Base-by-base conservation (phyloP, 2,888 invertebrate species). In the Heliconius aoede region DNA sequence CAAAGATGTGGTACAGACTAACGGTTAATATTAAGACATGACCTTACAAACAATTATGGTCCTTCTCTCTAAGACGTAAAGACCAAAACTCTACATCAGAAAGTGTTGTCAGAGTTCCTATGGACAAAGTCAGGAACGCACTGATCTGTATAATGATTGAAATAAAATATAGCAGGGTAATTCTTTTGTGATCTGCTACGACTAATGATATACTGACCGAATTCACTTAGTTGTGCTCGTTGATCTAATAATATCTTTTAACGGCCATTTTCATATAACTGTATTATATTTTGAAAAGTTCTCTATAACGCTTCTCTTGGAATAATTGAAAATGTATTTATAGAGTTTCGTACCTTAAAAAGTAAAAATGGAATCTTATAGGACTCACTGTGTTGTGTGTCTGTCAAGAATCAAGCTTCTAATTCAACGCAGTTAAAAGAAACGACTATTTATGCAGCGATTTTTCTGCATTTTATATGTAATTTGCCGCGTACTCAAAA, bases 1-100 rank as follows among this genome's bases (percentile, higher is more conserved):
- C 83, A 84, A 84, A 83, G 83, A 82, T 81, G 73, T 69, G 74
- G 69, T 73, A 58, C 36, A 40, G 64, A 46, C 21, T 61, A 51
- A 67, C 61, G 46, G 26, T 15, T 36, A n/a, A 65, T 71, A 40
- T 24, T 36, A 51, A 26, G 21, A 28, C 40, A 32, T 18, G 28
- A 13, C 18, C 1, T 13, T 46, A 3, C 28, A 78, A 28, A 71
- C 73, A 5, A 80, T 36, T 65, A n/a, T 61, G 7, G 15, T 46
- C 60, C 65, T 55, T 78, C 46, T 26, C 0, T 1, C 0, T 4
- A 11, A 0, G 8, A 7, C 1, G 13, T 69, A 74, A 40, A 55
- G 74, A 18, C 7, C 60, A 69, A 15, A 73, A 51, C 72, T 9
- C 36, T 24, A 9, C 15, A 71, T 18, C 71, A 32, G 4, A 1